Conservation (phyloP, 2,113 vertebrate genomes). For the Pithys albifrons region DNA sequence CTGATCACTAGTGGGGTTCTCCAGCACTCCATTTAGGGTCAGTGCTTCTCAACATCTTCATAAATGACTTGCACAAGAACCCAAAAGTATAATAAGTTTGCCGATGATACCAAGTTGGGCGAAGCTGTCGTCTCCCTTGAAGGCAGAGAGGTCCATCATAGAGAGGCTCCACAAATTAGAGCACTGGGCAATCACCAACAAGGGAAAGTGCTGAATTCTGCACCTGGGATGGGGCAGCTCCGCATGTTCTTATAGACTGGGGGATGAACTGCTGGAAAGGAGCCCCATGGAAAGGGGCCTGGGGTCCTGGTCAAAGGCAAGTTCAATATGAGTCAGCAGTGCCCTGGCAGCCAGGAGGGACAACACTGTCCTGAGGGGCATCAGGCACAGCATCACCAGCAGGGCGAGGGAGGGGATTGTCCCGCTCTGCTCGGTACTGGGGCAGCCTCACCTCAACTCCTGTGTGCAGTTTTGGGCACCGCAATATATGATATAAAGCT, state of each 20-base stretch:
- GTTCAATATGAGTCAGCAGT: background rate
- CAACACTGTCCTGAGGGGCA: background rate
- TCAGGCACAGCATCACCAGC: background rate
- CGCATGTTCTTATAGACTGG: background rate
- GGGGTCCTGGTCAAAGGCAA: background rate
- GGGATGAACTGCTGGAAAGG: background rate
- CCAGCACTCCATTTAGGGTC: rapidly evolving
- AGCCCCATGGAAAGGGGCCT: background rate
- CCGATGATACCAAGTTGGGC: background rate
- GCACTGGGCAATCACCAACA: background rate
- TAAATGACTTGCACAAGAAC: rapidly evolving
- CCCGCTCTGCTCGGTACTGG: background rate
- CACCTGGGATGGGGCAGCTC: background rate
- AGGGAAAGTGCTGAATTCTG: background rate
- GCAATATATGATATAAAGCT: background rate
- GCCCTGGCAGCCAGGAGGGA: background rate
- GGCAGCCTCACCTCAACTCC: background rate
- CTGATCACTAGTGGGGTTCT: background rate
- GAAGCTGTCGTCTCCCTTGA: background rate
- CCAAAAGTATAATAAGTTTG: background rate
- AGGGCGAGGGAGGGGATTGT: background rate
- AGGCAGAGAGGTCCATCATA: background rate
- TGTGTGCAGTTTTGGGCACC: background rate
- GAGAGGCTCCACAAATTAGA: background rate
- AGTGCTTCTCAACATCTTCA: background rate